These are phyloP conservation scores for Aspidoscelis tigris DNA, from an alignment of 2,113 vertebrate genomes.

Conservation along the genomic window DNA sequence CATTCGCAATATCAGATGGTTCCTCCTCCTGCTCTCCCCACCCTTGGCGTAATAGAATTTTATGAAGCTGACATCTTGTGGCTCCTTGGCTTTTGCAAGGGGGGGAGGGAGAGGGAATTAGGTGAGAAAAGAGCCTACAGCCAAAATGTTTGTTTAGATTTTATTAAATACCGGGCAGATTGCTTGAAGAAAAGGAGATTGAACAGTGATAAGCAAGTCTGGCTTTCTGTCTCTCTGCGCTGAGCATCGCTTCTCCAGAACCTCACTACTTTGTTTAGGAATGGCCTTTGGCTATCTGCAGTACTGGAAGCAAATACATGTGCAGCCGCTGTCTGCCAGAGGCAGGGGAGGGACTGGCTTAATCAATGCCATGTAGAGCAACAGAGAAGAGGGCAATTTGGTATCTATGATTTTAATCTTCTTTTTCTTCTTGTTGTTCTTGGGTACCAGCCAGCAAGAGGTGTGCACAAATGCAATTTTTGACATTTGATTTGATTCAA, in stretches of 20 bases:
- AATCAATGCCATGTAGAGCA: no score
- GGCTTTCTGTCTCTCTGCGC: background rate
- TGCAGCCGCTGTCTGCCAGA: no score
- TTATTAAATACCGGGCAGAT: background rate
- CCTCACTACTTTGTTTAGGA: background rate
- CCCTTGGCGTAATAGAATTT: background rate
- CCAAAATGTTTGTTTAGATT: background rate
- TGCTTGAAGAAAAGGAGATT: background rate
- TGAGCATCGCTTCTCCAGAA: background rate
- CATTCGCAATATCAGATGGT: background rate
- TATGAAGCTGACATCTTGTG: background rate
- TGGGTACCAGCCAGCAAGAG: no score
- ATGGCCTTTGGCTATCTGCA: no score
- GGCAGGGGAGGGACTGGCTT: no score
- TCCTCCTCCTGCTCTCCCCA: background rate
- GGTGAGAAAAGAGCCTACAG: constrained; percentile 9
- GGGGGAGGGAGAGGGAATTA: background rate
- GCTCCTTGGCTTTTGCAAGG: background rate
- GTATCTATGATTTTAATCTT: no score
- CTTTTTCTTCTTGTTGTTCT: no score
- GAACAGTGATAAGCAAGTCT: background rate
- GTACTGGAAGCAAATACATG: background rate
- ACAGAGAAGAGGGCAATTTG: no score
- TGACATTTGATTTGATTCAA: no score
- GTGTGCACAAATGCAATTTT: no score